A percentile compares a stretch with the other conserved stretches of the same genome.
Conservation (phyloP, 2,113 vertebrate species). For the Heloderma charlesbogerti region DNA sequence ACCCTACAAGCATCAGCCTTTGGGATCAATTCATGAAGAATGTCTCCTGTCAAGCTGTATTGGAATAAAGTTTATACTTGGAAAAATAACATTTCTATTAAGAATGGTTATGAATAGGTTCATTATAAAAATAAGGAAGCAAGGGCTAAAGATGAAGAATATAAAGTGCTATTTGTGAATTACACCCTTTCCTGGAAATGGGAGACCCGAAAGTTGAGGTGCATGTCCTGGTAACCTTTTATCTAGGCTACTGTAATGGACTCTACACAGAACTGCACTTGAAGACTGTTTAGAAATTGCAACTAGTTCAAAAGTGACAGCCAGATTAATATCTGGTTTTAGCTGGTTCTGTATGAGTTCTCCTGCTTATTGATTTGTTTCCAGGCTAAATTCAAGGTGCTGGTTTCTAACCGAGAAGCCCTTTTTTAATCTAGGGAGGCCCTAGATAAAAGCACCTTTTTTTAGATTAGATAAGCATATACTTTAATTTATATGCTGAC, state of each 20-base stretch:
- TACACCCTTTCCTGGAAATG: not conserved
- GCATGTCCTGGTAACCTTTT: not conserved
- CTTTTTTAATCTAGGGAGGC: too few relatives aligned
- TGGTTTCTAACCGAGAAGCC: not conserved
- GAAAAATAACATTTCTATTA: not conserved
- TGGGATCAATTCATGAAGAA: not conserved
- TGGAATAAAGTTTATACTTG: not conserved
- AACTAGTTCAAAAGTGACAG: not conserved
- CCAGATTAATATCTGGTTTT: not conserved
- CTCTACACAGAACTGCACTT: not conserved
- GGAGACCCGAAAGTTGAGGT: not conserved
- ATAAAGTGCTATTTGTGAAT: not conserved
- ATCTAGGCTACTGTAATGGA: not conserved
- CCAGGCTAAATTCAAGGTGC: not conserved
- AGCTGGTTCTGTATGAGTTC: not conserved
- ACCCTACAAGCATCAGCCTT: not conserved
- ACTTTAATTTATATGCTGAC: not conserved
- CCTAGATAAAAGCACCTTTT: not conserved
- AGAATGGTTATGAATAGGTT: not conserved
- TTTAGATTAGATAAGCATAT: not conserved
- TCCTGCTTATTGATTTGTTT: not conserved
- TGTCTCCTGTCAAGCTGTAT: not conserved
- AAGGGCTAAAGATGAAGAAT: not conserved
- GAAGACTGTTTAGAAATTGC: not conserved
- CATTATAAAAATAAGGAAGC: not conserved